phyloP scores from a whole-genome alignment of 1,140 invertebrate genomes.

The Microplitis demolitor region DNA sequence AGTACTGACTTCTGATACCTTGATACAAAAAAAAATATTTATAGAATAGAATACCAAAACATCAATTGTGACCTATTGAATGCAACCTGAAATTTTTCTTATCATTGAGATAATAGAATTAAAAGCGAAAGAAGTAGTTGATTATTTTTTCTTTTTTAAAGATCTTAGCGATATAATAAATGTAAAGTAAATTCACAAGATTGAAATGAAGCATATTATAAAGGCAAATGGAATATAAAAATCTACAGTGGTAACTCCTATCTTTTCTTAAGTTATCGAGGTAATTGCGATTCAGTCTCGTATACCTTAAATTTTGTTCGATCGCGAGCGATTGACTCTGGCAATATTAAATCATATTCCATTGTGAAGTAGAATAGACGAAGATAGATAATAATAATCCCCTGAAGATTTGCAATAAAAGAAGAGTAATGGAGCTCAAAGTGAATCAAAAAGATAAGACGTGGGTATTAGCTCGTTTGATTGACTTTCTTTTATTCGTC shows the following conservation, averaged over 20 bases:
- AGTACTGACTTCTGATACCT: no score
- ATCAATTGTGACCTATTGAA: no score
- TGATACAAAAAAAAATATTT: no score
- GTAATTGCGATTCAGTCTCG: slow-evolving; percentile 20
- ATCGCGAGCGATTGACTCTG: slow-evolving; percentile 23
- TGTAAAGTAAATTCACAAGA: neutral
- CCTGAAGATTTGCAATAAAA: slow-evolving; percentile 28
- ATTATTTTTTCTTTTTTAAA: no score
- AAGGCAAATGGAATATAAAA: slow-evolving; percentile 22
- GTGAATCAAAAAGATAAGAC: slow-evolving; percentile 27
- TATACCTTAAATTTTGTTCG: slow-evolving; percentile 12
- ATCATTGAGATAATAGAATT: no score
- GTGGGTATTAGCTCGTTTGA: slow-evolving; percentile 29
- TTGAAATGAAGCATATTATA: slow-evolving; percentile 1
- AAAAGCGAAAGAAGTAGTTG: no score
- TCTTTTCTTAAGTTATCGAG: neutral
- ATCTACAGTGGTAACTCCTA: neutral
- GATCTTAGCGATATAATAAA: neutral
- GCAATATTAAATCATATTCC: slow-evolving; percentile 41
- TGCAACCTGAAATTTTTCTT: no score
- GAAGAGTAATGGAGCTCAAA: slow-evolving; percentile 30
- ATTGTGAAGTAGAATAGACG: slow-evolving; percentile 36
- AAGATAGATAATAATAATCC: slow-evolving; percentile 35
- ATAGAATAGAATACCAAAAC: no score
- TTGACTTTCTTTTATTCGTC: slow-evolving; percentile 27